Conservation (phyloP, 2,113 vertebrate species). For the Vidua chalybeata region DNA sequence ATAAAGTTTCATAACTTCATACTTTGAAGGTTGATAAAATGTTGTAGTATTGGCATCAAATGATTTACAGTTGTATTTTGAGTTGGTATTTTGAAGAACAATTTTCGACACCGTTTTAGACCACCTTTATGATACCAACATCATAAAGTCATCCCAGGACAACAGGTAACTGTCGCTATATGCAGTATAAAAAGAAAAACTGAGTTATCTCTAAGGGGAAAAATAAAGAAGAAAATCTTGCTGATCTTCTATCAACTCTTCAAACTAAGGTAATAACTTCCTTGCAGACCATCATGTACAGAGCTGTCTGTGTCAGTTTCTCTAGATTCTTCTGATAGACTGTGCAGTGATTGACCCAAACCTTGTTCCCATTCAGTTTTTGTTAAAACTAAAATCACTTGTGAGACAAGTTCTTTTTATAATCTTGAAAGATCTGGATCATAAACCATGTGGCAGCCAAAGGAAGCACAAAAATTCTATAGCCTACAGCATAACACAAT, state of each 20-base stretch:
- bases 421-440: background rate
- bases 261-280: constrained; percentile 4
- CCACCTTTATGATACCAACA: background rate
- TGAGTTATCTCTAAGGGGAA: background rate
- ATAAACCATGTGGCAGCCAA: background rate
- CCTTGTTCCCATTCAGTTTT: background rate
- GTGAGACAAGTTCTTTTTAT: background rate
- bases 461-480: background rate
- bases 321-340: background rate
- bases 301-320: background rate
- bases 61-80: background rate
- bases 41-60: background rate
- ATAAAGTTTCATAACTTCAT: background rate
- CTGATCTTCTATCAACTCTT: background rate
- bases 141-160: background rate
- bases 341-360: background rate
- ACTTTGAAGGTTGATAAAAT: background rate
- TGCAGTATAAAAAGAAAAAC: background rate
- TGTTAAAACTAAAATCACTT: background rate
- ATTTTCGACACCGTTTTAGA: background rate
- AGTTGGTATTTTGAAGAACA: background rate
- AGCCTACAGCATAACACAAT: background rate
- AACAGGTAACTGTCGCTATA: background rate
- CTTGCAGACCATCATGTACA: background rate
- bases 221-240: background rate